A percentile compares a stretch with the other conserved stretches of the same genome.
phyloP scores from a whole-genome alignment of 2,888 invertebrate species.

The Lepidocyrtinus sp. region DNA sequence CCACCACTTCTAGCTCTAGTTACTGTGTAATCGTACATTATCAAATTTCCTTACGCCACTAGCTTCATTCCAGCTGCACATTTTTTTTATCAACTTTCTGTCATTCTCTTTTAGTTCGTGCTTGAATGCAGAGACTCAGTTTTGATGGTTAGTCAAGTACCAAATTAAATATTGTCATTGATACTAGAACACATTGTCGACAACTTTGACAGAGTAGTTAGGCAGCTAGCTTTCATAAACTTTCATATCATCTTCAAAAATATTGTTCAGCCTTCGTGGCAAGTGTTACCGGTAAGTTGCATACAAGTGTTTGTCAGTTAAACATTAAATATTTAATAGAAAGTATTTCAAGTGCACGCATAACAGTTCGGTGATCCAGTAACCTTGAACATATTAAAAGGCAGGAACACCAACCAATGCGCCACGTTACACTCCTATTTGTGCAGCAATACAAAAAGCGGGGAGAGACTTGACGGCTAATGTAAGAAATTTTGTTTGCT shows the following conservation, averaged over 20 bases:
- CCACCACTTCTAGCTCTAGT: neutral
- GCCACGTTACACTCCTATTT: neutral
- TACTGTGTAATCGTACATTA: neutral
- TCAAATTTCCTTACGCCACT: neutral
- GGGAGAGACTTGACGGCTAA: neutral
- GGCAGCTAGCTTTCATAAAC: neutral
- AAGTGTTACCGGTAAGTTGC: neutral
- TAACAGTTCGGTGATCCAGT: conserved; percentile 3
- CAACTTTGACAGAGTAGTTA: neutral
- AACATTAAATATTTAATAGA: neutral
- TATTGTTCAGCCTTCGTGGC: neutral
- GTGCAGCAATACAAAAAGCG: neutral
- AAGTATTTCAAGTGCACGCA: neutral
- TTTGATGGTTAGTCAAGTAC: neutral
- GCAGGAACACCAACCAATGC: neutral
- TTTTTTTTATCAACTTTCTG: conserved; percentile 14
- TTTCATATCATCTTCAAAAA: neutral
- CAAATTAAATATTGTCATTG: neutral
- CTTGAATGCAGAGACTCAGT: conserved; percentile 21
- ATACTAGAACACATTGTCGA: neutral
- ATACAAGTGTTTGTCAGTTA: neutral
- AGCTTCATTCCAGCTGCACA: conserved; percentile 30
- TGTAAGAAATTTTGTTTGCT: neutral
- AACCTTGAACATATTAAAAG: conserved; percentile 12
- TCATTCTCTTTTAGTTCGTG: conserved; percentile 38